phyloP scores from a whole-genome alignment of 2,113 vertebrate species.

The Seriola quinqueradiata region DNA sequence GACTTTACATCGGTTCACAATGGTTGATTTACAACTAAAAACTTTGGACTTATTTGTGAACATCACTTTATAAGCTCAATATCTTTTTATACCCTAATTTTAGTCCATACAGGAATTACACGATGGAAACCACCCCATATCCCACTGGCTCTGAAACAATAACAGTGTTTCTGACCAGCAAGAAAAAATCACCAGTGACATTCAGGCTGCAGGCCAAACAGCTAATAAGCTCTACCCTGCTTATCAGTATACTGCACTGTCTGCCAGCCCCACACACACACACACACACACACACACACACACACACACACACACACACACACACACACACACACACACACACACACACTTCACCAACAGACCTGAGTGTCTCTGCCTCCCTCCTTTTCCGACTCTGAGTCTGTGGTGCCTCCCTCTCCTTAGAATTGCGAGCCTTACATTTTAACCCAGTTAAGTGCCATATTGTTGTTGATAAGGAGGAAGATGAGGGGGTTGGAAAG shows the following conservation, averaged over 20 bases:
- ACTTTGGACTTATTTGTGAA: too few species aligned
- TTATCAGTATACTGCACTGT: constrained; percentile 55
- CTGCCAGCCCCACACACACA: neutral
- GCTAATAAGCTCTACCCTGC: constrained; percentile 54
- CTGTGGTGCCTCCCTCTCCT: constrained; percentile 34
- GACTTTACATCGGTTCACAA: too few species aligned
- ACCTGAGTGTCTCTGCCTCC: constrained; percentile 6
- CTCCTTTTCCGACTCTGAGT: constrained; percentile 24
- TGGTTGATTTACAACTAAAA: too few species aligned
- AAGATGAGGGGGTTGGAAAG: constrained; percentile 46
- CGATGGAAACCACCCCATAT: constrained; percentile 35
- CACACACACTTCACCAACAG: neutral
- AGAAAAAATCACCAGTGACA: constrained; percentile 49
- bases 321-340: neutral
- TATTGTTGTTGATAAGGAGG: constrained; percentile 57
- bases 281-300: constrained; percentile 29
- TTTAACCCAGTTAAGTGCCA: constrained; percentile 59
- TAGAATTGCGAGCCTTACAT: constrained; percentile 49
- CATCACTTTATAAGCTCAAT: too few species aligned
- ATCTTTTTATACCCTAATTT: too few species aligned
- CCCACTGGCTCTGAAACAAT: constrained; percentile 35
- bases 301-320: constrained; percentile 3
- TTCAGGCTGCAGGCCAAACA: constrained; percentile 57
- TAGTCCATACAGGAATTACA: neutral
- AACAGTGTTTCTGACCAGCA: constrained; percentile 32